phyloP scores from a whole-genome alignment of 2,797 vertebrate species.

The Siniperca obscura region DNA sequence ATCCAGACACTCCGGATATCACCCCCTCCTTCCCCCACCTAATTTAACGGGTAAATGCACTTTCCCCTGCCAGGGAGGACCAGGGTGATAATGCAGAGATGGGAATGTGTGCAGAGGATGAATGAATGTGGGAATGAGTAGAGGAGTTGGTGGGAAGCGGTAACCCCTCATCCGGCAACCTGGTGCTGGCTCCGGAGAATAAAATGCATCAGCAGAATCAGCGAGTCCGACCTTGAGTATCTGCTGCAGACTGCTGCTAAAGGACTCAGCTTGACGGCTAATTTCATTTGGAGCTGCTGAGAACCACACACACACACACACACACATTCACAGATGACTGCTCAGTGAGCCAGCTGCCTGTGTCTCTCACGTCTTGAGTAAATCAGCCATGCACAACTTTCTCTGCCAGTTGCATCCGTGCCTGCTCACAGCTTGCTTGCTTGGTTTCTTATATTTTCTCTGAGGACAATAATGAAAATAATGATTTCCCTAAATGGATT shows the following conservation, averaged over 20 bases:
- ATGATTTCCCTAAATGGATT: conserved; percentile 34
- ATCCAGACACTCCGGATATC: conserved; percentile 54
- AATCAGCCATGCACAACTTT: conserved; percentile 51
- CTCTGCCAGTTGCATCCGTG: conserved; percentile 49
- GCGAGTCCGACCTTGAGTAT: conserved; percentile 78
- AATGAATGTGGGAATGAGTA: conserved; percentile 45
- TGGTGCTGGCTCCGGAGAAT: conserved; percentile 56
- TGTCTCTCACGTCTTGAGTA: conserved; percentile 60
- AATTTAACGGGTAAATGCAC: conserved; percentile 83
- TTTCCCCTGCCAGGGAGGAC: conserved; percentile 61
- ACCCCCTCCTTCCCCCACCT: conserved; percentile 57
- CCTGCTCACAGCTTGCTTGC: conserved; percentile 23
- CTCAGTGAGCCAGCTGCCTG: conserved; percentile 67
- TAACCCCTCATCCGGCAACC: conserved; percentile 56
- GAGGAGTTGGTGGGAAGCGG: conserved; percentile 39
- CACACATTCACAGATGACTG: conserved; percentile 57
- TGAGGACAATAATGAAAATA: conserved; percentile 25
- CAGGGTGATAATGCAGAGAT: conserved; percentile 67
- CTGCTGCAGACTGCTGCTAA: conserved; percentile 70
- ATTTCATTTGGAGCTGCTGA: conserved; percentile 76
- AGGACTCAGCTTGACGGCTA: conserved; percentile 75
- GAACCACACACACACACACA: conserved; percentile 37
- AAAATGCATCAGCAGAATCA: conserved; percentile 80
- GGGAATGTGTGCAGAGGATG: conserved; percentile 51
- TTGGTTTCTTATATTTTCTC: conserved; percentile 21